phyloP scores from a whole-genome alignment of 2,113 vertebrate genomes.

The Thunnus thynnus region DNA sequence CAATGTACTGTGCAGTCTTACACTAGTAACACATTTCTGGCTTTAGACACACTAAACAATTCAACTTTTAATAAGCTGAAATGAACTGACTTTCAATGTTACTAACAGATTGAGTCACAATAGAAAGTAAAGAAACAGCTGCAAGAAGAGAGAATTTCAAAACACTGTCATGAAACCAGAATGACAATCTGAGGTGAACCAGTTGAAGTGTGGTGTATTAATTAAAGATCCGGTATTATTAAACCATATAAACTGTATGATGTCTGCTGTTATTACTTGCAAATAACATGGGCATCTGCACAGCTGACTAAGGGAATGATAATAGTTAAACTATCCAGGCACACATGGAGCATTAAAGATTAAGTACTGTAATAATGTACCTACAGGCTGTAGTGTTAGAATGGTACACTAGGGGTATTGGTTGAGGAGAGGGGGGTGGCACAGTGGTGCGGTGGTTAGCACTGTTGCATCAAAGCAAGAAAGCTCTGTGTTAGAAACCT shows the following conservation, averaged over 20 bases:
- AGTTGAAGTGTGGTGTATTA: background rate
- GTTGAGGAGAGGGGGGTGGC: background rate
- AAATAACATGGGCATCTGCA: conserved; percentile 34
- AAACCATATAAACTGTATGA: conserved; percentile 19
- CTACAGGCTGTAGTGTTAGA: conserved; percentile 14
- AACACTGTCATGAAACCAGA: conserved; percentile 9
- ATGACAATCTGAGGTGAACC: conserved; percentile 1
- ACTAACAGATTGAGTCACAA: background rate
- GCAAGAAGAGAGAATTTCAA: background rate
- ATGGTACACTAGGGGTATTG: background rate
- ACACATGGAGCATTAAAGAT: conserved; percentile 6
- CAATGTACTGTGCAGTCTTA: too few species aligned
- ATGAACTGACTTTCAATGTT: too few species aligned
- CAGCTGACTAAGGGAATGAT: conserved; percentile 28
- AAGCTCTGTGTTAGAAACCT: too few species aligned
- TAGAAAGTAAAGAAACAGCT: background rate
- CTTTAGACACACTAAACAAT: too few species aligned
- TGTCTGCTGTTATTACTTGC: conserved; percentile 5
- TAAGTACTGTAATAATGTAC: conserved; percentile 24
- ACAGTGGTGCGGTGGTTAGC: too few species aligned
- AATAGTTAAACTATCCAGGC: background rate
- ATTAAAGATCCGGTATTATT: background rate
- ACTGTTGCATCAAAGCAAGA: too few species aligned
- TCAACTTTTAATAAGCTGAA: too few species aligned
- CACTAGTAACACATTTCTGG: too few species aligned